Evolutionary conservation across 2,113 vertebrate species (phyloP).

Genomic region (Elanus axillaris): DNA sequence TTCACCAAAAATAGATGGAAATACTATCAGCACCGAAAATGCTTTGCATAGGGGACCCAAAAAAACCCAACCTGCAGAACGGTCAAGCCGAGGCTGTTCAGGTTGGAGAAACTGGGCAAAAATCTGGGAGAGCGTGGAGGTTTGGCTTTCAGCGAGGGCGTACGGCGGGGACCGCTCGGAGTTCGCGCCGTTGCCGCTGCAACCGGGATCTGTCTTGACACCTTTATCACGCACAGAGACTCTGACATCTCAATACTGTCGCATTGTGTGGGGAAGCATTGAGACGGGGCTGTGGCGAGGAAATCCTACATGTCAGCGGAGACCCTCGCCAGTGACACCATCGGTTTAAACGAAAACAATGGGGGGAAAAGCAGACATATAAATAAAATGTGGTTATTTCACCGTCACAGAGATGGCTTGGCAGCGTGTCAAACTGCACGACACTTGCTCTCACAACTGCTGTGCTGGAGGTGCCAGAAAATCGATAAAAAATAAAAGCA

Average conservation of each 20-base stretch:
- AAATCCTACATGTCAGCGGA: conserved; percentile 34
- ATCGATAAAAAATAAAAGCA: conserved; percentile 1
- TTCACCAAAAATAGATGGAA: neutral
- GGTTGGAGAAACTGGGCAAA: neutral
- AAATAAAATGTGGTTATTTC: conserved; percentile 20
- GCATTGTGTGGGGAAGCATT: conserved; percentile 33
- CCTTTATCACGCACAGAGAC: conserved; percentile 41
- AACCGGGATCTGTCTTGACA: neutral
- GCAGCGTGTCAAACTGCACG: neutral
- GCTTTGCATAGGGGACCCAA: neutral
- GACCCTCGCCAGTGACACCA: conserved; percentile 21
- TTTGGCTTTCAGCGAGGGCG: neutral
- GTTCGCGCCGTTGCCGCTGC: neutral
- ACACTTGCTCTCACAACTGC: neutral
- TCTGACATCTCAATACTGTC: conserved; percentile 55
- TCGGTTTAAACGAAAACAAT: neutral
- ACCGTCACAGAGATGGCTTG: neutral
- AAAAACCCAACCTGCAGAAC: neutral
- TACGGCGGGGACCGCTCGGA: neutral
- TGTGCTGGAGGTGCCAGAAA: conserved; percentile 22
- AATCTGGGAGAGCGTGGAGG: rapidly evolving
- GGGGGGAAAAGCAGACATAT: neutral
- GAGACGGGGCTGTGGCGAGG: neutral
- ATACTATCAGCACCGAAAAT: neutral
- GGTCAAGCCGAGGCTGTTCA: neutral